These are phyloP conservation scores for Invenusta paracnida DNA, from an alignment of 2,888 invertebrate genomes.

Conservation along the genomic window DNA sequence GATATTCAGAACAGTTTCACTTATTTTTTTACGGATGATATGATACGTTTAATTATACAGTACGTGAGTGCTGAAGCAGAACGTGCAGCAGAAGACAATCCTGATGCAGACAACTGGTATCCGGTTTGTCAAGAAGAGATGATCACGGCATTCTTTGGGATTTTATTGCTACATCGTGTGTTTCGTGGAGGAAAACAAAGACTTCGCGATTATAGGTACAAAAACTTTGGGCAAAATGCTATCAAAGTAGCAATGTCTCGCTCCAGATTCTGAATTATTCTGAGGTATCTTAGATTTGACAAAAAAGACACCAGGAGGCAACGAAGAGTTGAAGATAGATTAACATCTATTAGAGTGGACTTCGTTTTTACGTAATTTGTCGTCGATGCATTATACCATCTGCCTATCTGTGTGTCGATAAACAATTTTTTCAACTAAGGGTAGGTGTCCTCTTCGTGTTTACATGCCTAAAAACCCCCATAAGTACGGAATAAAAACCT, in stretches of 20 bases:
- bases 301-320: neutral
- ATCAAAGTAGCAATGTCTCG: neutral
- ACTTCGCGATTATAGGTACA: too few species aligned
- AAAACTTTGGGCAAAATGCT: too few species aligned
- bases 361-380: too few species aligned
- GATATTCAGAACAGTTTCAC: neutral
- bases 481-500: too few species aligned
- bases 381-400: neutral
- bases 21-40: neutral
- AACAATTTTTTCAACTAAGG: too few species aligned
- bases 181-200: neutral
- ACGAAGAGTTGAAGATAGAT: neutral
- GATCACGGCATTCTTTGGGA: neutral
- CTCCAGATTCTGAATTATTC: neutral
- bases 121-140: neutral
- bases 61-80: neutral
- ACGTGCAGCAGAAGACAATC: neutral
- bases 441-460: too few species aligned
- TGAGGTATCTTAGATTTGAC: neutral
- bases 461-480: too few species aligned
- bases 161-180: neutral
- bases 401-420: neutral
- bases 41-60: neutral
- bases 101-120: neutral
- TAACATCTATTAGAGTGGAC: neutral